These are phyloP conservation scores for Ptyas mucosa DNA, from an alignment of 2,113 vertebrate genomes.

Conservation along the genomic window DNA sequence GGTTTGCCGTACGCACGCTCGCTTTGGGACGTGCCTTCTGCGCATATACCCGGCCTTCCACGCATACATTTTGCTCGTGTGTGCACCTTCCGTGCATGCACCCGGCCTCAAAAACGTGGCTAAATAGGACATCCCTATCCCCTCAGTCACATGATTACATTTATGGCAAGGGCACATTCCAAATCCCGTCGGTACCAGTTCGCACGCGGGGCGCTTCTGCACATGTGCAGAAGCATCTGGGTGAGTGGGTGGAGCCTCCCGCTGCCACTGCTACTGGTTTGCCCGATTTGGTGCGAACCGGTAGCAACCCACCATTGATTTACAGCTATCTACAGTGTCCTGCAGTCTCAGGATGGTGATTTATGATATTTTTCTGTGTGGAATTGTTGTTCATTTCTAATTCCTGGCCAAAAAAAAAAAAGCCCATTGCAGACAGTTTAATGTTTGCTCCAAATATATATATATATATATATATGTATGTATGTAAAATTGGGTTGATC, in stretches of 20 bases:
- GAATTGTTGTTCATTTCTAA: not conserved
- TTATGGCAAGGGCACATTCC: not conserved
- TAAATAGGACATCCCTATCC: not conserved
- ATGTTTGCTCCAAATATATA: not conserved
- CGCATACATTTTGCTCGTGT: no score
- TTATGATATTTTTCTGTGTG: not conserved
- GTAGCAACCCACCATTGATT: not conserved
- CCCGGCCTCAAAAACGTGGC: no score
- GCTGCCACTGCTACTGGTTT: no score
- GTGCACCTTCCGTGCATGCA: no score
- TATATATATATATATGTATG: not conserved
- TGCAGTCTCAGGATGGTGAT: not conserved
- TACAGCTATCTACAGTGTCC: not conserved
- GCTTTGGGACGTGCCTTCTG: no score
- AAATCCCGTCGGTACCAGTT: no score
- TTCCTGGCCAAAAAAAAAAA: not conserved
- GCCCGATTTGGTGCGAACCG: no score
- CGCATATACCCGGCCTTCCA: no score
- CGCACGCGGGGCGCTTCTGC: no score
- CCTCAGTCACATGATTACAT: not conserved
- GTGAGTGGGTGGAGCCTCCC: no score
- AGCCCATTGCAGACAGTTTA: not conserved
- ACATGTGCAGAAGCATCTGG: no score
- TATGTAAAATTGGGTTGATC: not conserved
- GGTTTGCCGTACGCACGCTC: no score